Conservation (phyloP, 2,797 vertebrate species). For the Aplochiton taeniatus region DNA sequence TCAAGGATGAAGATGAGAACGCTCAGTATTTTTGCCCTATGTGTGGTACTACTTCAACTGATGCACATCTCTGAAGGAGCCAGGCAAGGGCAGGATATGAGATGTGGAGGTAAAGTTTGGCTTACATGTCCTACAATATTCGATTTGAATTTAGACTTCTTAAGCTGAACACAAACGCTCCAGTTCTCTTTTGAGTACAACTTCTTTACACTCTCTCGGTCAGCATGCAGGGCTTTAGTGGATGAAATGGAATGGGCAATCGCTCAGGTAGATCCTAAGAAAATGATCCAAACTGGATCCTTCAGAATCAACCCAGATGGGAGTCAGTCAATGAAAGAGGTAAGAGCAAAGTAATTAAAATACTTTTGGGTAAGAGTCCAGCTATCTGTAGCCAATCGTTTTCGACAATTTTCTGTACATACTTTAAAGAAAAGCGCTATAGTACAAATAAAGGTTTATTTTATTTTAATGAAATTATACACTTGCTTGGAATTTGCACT, state of each 20-base stretch:
- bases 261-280: constrained; percentile 88
- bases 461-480: too few relatives aligned
- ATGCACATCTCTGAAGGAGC: constrained; percentile 65
- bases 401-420: too few relatives aligned
- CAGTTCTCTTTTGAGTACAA: background rate
- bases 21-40: constrained; percentile 50
- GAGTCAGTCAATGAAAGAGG: constrained; percentile 92
- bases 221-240: constrained; percentile 93
- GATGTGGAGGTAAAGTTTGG: constrained; percentile 84
- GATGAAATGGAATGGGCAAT: constrained; percentile 97
- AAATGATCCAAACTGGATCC: constrained; percentile 93
- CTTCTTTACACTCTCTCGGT: background rate
- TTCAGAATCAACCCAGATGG: constrained; percentile 97
- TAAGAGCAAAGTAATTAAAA: constrained; percentile 55
- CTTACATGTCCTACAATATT: background rate
- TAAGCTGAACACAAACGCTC: background rate
- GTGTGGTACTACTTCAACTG: constrained; percentile 67
- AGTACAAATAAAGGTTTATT: too few relatives aligned
- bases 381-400: too few relatives aligned
- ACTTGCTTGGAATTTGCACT: too few relatives aligned
- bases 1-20: constrained; percentile 66
- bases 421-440: too few relatives aligned
- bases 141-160: background rate
- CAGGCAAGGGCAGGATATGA: constrained; percentile 88
- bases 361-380: background rate